Conservation (phyloP, 2,888 invertebrate genomes). For the Limnephilus marmoratus region DNA sequence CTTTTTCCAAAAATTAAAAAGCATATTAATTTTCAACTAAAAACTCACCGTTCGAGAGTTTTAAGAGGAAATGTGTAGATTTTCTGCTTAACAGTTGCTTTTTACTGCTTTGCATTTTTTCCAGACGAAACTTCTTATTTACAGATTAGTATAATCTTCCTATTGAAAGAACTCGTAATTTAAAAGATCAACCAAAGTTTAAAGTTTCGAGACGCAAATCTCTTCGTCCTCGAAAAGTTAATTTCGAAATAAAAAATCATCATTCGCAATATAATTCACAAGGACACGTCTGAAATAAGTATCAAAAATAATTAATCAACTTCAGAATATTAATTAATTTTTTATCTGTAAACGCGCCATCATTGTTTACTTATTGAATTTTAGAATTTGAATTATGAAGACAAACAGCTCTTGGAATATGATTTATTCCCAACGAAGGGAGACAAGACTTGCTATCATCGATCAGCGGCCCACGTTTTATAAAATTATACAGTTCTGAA, state of each 20-base stretch:
- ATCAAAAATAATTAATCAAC: neutral
- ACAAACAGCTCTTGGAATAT: conserved; percentile 2
- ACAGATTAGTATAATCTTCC: neutral
- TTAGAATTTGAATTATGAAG: neutral
- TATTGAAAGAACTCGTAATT: neutral
- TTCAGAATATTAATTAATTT: neutral
- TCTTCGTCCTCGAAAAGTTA: neutral
- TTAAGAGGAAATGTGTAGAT: neutral
- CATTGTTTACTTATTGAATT: neutral
- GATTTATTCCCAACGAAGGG: neutral
- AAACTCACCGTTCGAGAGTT: neutral
- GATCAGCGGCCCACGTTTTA: neutral
- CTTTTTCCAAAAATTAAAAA: neutral
- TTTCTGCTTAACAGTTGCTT: neutral
- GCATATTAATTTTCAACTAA: neutral
- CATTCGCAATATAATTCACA: neutral
- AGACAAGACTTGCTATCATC: neutral
- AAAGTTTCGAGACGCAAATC: neutral
- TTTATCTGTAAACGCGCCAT: neutral
- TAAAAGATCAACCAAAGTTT: neutral
- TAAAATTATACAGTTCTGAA: neutral
- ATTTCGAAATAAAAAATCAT: neutral
- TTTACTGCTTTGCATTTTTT: neutral
- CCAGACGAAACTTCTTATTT: neutral
- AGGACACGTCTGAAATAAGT: neutral